Evolutionary conservation across 2,113 vertebrate species (phyloP), one percentile per base, ranked within the genome.

Genomic region (Ophthalmolycus amberensis): DNA sequence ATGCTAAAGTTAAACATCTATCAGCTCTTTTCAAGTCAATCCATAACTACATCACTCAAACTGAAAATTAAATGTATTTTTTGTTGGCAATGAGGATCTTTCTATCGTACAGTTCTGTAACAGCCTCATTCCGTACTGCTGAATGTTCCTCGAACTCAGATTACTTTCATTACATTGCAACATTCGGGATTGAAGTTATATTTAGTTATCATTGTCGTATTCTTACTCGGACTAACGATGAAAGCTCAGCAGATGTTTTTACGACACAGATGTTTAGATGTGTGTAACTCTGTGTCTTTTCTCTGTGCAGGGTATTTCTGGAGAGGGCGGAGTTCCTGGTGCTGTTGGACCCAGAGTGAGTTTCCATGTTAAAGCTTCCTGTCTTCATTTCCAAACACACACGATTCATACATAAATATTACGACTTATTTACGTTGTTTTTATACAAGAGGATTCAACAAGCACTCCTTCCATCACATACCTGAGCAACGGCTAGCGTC

Each of bases 311-410:
- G 98, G 98, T 74, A 90, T 99, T 94, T 93, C 98, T 0, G 98
- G 98, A 92, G 98, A 99, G 92, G 97, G 88, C 1, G 98, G 98
- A 90, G 93, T 94, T 25, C 93, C 97, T 0, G 98, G 98, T 77
- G 94, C 94, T 7, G 95, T 95, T 82, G 98, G 98, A 84, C 95
- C 98, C 75, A 96, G 98, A 95, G 98, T 99, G 82, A 98, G 98
- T 97, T 76, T 48, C 25, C 32, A 40, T 77, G 18, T 71, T 80
- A 20, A 80, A 22, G 38, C 46, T 25, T 65, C 14, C 50, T 10
- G 11, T 72, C 27, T 16, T 63, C 12, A 64, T 62, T 54, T 38
- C 3, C 0, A 58, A 16, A 34, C 34, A 6, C 34, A 34, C 34
- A 34, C 34, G 34, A 34, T 34, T 34, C 34, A 34, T 6, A 34